Base-by-base conservation (phyloP, 1,140 invertebrate species). In the Calephelis nemesis region DNA sequence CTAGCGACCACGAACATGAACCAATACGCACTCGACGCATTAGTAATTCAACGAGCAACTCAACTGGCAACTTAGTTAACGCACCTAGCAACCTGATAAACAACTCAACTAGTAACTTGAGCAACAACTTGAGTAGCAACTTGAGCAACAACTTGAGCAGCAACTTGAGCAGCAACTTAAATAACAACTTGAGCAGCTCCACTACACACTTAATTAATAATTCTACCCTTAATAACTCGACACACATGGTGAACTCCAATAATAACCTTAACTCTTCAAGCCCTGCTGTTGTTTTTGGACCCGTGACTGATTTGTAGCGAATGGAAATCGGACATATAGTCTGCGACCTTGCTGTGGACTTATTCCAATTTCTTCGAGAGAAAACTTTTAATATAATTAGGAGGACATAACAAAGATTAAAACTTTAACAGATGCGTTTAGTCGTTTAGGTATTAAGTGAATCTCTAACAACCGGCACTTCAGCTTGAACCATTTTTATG, bases 231-330 rank as follows among this genome's bases (percentile, higher is more conserved):
- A 49, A n/a, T 48, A 65, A 50, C 48, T 65, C 63, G 19, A 64
- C 63, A 9, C 19, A 49, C 19, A 9, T 58, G 10, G 13, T 64
- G 15, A 64, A 50, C 63, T 64, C 63, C 11, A 12, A 30, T 15
- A 65, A 63, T 19, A 13, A n/a, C 58, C 39, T n/a, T 7, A 60
- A n/a, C 30, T 63, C 69, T 4, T 45, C 49, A 11, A 47, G 63
- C 19, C 65, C 74, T 1, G 85, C 87, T 4, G 86, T 92, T 12
- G 86, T 92, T 9, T 88, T 92, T 71, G 92, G 92, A 4, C 89
- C 90, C 0, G 90, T 92, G 12, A 92, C 92, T 1, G 92, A 92
- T 73, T 92, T 92, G 82, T 92, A 91, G 84, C 87, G 83, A 83
- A 86, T 71, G 77, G 77, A 79, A 62, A 7, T 81, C 30, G 77